Evolutionary conservation across 1,140 invertebrate genomes (phyloP), one percentile per base, ranked within the genome.

Genomic region (Cephus cinctus): DNA sequence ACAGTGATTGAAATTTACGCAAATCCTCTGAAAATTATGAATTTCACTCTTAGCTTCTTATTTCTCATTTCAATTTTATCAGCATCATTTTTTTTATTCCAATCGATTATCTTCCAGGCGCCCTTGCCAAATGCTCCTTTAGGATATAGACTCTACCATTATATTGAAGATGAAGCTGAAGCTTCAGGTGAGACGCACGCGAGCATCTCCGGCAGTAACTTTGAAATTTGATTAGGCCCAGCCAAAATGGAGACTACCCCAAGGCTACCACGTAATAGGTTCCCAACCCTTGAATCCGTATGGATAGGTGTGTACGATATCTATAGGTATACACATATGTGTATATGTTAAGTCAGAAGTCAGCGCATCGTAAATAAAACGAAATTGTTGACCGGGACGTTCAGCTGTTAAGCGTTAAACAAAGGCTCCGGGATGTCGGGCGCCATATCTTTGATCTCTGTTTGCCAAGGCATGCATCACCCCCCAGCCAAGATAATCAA

Each of bases 201-300:
- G 6, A n/a, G 16, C 34, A 43, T 46, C 42, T 50, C 35, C 47
- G 60, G 67, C 66, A 63, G 67, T 73, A 70, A 70, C 65, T 73
- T 58, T 63, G 55, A 67, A 73, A 73, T 73, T 71, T 70, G 70
- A 71, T 71, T 73, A 69, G 58, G 57, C 56, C 61, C 34, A 52
- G 53, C 2, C 11, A 27, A 25, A 43, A 18, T 54, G 61, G 58
- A 54, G 54, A 55, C 52, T 55, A 65, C 66, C 70, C 70, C 59
- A 43, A 52, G 56, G 63, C 65, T 48, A 38, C 35, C 23, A 43
- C 46, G 65, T 70, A 73, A 73, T 70, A 61, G 67, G 59, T 56
- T 62, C 61, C 71, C 66, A 64, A 67, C 67, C 62, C 60, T 67
- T 61, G 60, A 55, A 47, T 56, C 57, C n/a, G n/a, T n/a, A n/a